These are phyloP conservation scores for Diacarnus erythraeanus DNA, from an alignment of 37 sponge, comb jelly and placozoan genomes.

Conservation along the genomic window DNA sequence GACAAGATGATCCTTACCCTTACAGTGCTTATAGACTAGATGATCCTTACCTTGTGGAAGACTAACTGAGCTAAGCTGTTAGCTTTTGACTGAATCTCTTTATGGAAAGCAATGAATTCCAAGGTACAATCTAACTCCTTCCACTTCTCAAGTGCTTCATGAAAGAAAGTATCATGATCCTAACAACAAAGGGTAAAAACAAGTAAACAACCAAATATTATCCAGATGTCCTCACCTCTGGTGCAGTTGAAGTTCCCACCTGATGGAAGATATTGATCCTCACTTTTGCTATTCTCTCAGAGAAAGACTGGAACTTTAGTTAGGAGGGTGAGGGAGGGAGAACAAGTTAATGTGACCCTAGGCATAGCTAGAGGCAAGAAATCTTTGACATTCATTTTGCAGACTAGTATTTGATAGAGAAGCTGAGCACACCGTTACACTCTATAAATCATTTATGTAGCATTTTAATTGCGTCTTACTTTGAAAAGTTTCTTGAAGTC, in stretches of 20 bases:
- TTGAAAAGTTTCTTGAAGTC: constrained; percentile 58
- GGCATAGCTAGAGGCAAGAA: too few relatives aligned
- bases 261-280: constrained; percentile 69
- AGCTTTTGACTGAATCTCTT: constrained; percentile 16
- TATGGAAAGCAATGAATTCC: constrained; percentile 58
- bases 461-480: constrained; percentile 18
- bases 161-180: constrained; percentile 78
- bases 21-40: too few relatives aligned
- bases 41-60: constrained; percentile 70
- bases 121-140: constrained; percentile 80
- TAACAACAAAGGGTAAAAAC: constrained; percentile 5
- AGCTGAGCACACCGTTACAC: background rate
- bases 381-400: too few relatives aligned
- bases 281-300: constrained; percentile 67
- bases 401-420: background rate
- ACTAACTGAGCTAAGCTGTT: constrained; percentile 61
- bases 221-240: constrained; percentile 26
- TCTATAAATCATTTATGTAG: background rate
- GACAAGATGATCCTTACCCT: too few relatives aligned
- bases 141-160: constrained; percentile 79
- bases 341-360: background rate
- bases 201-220: background rate
- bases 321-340: background rate
- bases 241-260: background rate
- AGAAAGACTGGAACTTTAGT: constrained; percentile 75